phyloP scores from a whole-genome alignment of 1,140 invertebrate genomes.

The Calephelis virginiensis region DNA sequence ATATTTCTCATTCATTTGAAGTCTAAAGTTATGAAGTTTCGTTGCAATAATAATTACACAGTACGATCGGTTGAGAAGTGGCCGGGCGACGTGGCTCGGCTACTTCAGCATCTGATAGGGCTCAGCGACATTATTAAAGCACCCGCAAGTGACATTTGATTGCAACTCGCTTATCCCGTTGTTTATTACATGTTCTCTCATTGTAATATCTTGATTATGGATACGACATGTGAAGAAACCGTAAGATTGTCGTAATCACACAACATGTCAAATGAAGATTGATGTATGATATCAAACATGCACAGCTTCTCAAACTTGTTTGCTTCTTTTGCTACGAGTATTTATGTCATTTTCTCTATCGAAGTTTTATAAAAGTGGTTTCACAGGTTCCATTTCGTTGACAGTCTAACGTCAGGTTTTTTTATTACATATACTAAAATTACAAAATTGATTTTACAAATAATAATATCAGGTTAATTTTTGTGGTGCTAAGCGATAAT shows the following conservation, averaged over 20 bases:
- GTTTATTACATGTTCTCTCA: constrained; percentile 51
- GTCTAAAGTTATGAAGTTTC: constrained; percentile 61
- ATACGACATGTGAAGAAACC: constrained; percentile 41
- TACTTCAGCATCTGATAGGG: constrained; percentile 45
- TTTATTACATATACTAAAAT: too few relatives aligned
- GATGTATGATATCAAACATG: constrained; percentile 51
- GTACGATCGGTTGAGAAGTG: constrained; percentile 36
- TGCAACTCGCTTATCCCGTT: constrained; percentile 40
- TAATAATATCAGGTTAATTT: too few relatives aligned
- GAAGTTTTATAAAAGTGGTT: too few relatives aligned
- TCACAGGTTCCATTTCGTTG: too few relatives aligned
- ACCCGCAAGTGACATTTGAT: constrained; percentile 53
- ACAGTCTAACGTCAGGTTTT: too few relatives aligned
- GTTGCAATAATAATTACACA: constrained; percentile 63
- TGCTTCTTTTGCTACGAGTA: background rate
- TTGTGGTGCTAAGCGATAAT: too few relatives aligned
- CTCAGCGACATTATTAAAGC: constrained; percentile 51
- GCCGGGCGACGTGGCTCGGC: constrained; percentile 26
- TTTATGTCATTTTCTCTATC: too few relatives aligned
- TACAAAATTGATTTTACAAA: too few relatives aligned
- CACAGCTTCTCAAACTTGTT: constrained; percentile 1
- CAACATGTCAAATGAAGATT: constrained; percentile 59
- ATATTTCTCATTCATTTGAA: constrained; percentile 66
- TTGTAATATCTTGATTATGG: constrained; percentile 40
- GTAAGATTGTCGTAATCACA: constrained; percentile 55